These are phyloP conservation scores for Polydesmus complanatus DNA, from an alignment of 2,888 invertebrate genomes.

Conservation along the genomic window DNA sequence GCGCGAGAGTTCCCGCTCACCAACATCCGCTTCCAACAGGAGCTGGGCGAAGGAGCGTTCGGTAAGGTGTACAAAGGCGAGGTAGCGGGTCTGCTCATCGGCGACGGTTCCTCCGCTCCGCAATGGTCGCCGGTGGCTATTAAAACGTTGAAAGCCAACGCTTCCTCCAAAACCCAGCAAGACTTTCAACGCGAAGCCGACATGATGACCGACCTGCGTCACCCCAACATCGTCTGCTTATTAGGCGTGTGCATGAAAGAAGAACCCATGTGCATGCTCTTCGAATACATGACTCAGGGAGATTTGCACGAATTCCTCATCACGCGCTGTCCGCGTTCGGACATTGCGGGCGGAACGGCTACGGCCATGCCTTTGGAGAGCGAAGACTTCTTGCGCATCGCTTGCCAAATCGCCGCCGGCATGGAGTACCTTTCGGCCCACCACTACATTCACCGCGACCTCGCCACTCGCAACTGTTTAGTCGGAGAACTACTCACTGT, in stretches of 20 bases:
- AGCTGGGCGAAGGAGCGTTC: constrained; percentile 90
- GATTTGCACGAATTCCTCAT: constrained; percentile 93
- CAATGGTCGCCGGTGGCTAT: constrained; percentile 67
- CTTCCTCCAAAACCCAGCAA: constrained; percentile 73
- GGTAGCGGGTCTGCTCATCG: constrained; percentile 39
- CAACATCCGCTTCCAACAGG: constrained; percentile 64
- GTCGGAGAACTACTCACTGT: constrained; percentile 88
- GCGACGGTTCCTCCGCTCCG: constrained; percentile 19
- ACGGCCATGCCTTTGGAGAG: constrained; percentile 52
- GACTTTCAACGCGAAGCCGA: constrained; percentile 91
- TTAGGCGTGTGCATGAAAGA: constrained; percentile 80
- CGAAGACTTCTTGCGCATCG: constrained; percentile 75
- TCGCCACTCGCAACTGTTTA: constrained; percentile 90
- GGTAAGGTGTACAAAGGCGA: constrained; percentile 96
- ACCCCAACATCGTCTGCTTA: constrained; percentile 90
- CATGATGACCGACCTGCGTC: constrained; percentile 81
- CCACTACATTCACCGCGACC: constrained; percentile 40
- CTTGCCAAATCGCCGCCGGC: constrained; percentile 68
- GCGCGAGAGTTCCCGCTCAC: constrained; percentile 75
- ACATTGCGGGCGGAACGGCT: constrained; percentile 48
- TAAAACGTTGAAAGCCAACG: constrained; percentile 86
- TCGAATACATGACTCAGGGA: constrained; percentile 93
- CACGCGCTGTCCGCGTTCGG: constrained; percentile 62
- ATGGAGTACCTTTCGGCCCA: constrained; percentile 39
- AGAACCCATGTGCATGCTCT: constrained; percentile 86